Evolutionary conservation across 2,888 invertebrate genomes (phyloP), one percentile per base, ranked within the genome.

Genomic region (Clivina fossor): DNA sequence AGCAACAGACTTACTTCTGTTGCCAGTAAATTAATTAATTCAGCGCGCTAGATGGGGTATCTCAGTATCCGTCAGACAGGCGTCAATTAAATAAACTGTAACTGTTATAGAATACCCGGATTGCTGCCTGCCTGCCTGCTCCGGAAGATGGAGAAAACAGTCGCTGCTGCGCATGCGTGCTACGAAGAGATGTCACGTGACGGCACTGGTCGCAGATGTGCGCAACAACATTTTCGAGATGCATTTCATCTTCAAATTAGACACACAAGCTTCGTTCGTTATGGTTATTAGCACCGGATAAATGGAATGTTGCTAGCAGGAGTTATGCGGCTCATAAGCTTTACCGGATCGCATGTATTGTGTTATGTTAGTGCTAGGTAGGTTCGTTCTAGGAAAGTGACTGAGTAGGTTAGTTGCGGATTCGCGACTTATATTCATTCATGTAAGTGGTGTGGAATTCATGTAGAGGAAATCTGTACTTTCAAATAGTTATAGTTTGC

Each of bases 1-100:
- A n/a, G n/a, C n/a, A n/a, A n/a, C 24, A 47, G 47, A 33, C 33
- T n/a, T n/a, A n/a, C n/a, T 47, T 47, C 33, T 33, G 33, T 47
- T 50, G 40, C 7, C 30, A 30, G 40, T 50, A 50, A 30, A 50
- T 50, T 41, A 50, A 50, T 50, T 50, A 50, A 50, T 50, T 50
- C 28, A 30, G 19, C n/a, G n/a, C n/a, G n/a, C 32, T 20, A 40
- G 50, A 50, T 26, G 11, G 18, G 30, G 19, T 20, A 22, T 22
- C 13, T n/a, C 35, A 35, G 35, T 24, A 7, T 18, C 4, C n/a
- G 32, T 13, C n/a, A 47, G 47, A 47, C 33, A 47, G 19, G 20
- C 38, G 26, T 50, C 40, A 40, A 28, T 50, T 50, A 50, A 50
- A 40, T 50, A 50, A 26, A 46, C 46, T 32, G 19, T 20, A 41